Base-by-base conservation (phyloP, 2,113 vertebrate species). In the Muntiacus muntjak region DNA sequence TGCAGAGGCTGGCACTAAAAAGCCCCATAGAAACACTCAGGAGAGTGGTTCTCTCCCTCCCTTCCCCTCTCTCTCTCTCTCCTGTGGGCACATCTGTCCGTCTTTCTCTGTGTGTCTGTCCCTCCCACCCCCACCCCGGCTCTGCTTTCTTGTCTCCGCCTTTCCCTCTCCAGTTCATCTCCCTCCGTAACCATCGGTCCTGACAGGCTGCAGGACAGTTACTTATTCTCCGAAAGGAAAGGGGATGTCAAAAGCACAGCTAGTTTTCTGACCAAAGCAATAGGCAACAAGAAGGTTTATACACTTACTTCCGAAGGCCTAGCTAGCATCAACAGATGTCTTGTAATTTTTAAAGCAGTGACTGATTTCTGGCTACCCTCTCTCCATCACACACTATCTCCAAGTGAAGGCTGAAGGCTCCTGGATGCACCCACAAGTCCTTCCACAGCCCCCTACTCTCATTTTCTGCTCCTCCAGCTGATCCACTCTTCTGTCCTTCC, bases 261-360 rank as follows among this genome's bases (percentile, higher is more conserved):
- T 28, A 87, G 40, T 50, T 97, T 97, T 96, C 25, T 83, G 45
- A 95, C 74, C 96, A 33, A 86, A 91, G 71, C 60, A 79, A 62
- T 4, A 87, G 43, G 57, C 96, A 97, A 78, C 43, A 52, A 3
- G 45, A 64, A 87, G 23, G 76, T 74, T 91, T 97, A 90, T 60
- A 74, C 25, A 85, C 93, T 97, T 90, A 30, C 87, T 71, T 93
- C 82, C 93, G 85, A 95, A 86, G 89, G 67, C 57, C 36, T 28
- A 92, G 55, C 36, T 33, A 93, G 54, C 76, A 87, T 64, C 71
- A 87, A 19, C 13, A 55, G 52, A 96, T 19, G 1, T 16, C 82
- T 97, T 92, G 74, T 87, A 92, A 95, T 40, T 83, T 52, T 91
- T 47, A 62, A 57, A 96, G 95, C 2, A 43, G n/a, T 81, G 94